Percentiles rank a stretch among this genome's conserved stretches.
Evolutionary conservation across 2,888 invertebrate species (phyloP).

Genomic region (Torymus texanus): DNA sequence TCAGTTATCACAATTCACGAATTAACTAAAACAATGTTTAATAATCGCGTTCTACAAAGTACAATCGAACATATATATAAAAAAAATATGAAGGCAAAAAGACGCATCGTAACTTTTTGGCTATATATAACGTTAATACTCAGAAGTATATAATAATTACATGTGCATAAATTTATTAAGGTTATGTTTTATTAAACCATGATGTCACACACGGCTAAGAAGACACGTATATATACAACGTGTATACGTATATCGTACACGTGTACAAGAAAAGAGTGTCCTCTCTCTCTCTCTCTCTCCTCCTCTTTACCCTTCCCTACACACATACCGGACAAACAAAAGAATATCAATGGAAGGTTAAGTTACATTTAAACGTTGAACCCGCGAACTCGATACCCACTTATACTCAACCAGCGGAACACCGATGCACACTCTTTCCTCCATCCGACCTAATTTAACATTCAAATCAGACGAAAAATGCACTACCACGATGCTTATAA

Average conservation of each 20-base stretch:
- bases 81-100: not conserved
- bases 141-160: constrained; percentile 35
- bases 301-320: too few relatives aligned
- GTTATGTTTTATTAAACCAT: constrained; percentile 48
- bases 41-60: too few relatives aligned
- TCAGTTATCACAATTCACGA: too few relatives aligned
- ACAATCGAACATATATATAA: too few relatives aligned
- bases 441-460: too few relatives aligned
- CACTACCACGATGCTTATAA: too few relatives aligned
- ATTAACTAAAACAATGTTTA: too few relatives aligned
- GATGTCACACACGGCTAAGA: constrained; percentile 27
- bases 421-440: too few relatives aligned
- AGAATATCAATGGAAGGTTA: constrained; percentile 53
- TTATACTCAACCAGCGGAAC: not conserved
- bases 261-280: too few relatives aligned
- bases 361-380: constrained; percentile 36
- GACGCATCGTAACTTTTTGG: not conserved
- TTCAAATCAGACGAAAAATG: too few relatives aligned
- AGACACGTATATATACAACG: not conserved
- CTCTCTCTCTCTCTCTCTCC: too few relatives aligned
- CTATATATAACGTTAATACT: constrained; percentile 11
- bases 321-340: constrained; percentile 36
- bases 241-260: not conserved
- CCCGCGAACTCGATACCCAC: constrained; percentile 2
- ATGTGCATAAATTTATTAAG: constrained; percentile 43